These are phyloP conservation scores for Pampusana beccarii DNA, from an alignment of 2,113 vertebrate species.

Conservation along the genomic window DNA sequence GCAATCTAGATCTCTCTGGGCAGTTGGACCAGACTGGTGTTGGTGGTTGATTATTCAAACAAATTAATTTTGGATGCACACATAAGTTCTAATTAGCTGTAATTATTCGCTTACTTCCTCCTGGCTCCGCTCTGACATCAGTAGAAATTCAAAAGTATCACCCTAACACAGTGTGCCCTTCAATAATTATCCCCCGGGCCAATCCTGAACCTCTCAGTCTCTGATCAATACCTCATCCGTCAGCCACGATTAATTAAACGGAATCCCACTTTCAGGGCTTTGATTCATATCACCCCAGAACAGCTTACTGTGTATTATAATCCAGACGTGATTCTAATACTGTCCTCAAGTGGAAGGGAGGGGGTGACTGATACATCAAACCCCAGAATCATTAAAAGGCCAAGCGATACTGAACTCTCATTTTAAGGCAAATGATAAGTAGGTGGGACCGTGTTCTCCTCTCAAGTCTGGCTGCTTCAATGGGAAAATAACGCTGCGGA, in stretches of 20 bases:
- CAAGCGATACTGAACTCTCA: not conserved
- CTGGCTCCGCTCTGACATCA: not conserved
- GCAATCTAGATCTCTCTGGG: not conserved
- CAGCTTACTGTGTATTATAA: slow-evolving; percentile 28
- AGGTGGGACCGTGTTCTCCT: not conserved
- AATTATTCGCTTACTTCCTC: slow-evolving; percentile 41
- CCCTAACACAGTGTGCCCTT: not conserved
- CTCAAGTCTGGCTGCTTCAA: not conserved
- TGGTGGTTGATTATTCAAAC: slow-evolving; percentile 44
- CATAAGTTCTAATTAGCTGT: slow-evolving; percentile 2
- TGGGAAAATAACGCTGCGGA: not conserved
- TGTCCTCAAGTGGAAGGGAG: slow-evolving; percentile 35
- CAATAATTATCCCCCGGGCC: not conserved
- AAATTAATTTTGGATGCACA: slow-evolving; percentile 21
- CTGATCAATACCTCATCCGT: slow-evolving; percentile 43
- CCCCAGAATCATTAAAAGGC: slow-evolving; percentile 12
- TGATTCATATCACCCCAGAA: slow-evolving; percentile 59
- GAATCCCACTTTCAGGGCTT: slow-evolving; percentile 33
- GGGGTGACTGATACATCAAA: not conserved
- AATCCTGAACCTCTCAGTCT: slow-evolving; percentile 26
- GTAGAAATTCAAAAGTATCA: slow-evolving; percentile 7
- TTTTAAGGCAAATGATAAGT: not conserved
- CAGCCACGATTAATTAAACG: slow-evolving; percentile 58
- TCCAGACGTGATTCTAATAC: slow-evolving; percentile 20
- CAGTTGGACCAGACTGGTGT: not conserved